Base-by-base conservation (phyloP, 2,113 vertebrate species). In the Cephalopholis sonnerati region DNA sequence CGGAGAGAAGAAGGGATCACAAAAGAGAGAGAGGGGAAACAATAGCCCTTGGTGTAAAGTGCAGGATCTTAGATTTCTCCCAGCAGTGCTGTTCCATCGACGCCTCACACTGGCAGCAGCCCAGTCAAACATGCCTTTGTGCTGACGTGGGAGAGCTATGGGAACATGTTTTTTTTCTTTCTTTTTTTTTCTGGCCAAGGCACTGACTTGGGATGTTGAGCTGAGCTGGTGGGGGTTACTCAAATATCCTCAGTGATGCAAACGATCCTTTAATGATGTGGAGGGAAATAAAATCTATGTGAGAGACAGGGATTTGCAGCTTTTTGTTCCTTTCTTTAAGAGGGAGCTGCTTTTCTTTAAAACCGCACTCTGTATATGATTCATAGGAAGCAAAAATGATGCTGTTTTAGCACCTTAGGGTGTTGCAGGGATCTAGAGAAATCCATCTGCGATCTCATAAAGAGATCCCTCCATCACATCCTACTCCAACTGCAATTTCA, bases 71-170 rank as follows among this genome's bases (percentile, higher is more conserved):
- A 84, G 71, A 83, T 81, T 89, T 85, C 88, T 91, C 78, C 61
- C 64, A 82, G 82, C 81, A 82, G 76, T 27, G 77, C 72, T 85
- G 77, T 65, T 84, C 74, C 77, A 72, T 82, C 83, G 77, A 68
- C 59, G 84, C 82, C 83, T 84, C 86, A 79, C 79, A 27, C 82
- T 92, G 89, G 86, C 87, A 92, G 91, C 67, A 66, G 84, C 91
- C 89, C 87, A 86, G 86, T 91, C 91, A 86, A 87, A 92, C 87
- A 94, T 94, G 91, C 92, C 93, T 94, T 93, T 90, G 91, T 89
- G 91, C 92, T 95, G 93, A 95, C 92, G 91, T 93, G 91, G 88
- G 87, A 86, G 81, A 74, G 83, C 87, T 87, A 90, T 90, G 90
- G 91, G 87, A 93, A 93, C 90, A 87, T 88, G 91, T 83, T 92